These are phyloP conservation scores for Eufriesea mexicana DNA, from an alignment of 1,140 invertebrate species.

Conservation along the genomic window DNA sequence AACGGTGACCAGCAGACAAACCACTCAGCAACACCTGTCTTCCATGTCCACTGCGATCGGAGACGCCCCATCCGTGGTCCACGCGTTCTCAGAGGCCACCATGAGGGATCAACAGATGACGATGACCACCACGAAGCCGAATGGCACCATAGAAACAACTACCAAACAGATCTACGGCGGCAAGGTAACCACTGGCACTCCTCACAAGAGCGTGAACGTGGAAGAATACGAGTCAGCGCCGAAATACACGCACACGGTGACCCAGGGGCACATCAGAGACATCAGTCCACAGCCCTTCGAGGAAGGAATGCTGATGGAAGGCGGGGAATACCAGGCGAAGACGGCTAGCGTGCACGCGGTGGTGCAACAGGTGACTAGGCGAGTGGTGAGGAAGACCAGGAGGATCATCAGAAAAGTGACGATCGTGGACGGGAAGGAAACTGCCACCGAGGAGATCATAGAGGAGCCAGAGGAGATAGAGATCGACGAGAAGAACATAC, in stretches of 20 bases:
- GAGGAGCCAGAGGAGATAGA: constrained; percentile 92
- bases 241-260: constrained; percentile 81
- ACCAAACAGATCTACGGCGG: constrained; percentile 85
- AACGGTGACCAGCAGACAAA: constrained; percentile 79
- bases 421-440: constrained; percentile 92
- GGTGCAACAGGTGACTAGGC: constrained; percentile 90
- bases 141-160: constrained; percentile 85
- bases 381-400: constrained; percentile 88
- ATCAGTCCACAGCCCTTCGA: constrained; percentile 66
- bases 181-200: constrained; percentile 84
- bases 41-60: constrained; percentile 77
- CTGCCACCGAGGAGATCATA: constrained; percentile 90
- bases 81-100: constrained; percentile 86
- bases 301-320: constrained; percentile 69
- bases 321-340: constrained; percentile 80
- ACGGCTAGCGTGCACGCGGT: constrained; percentile 88
- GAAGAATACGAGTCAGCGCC: constrained; percentile 86
- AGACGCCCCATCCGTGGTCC: constrained; percentile 80
- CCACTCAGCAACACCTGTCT: constrained; percentile 79
- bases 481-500: constrained; percentile 88
- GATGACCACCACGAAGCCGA: constrained; percentile 84
- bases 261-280: constrained; percentile 71
- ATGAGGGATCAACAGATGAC: constrained; percentile 86
- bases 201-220: constrained; percentile 84
- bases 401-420: constrained; percentile 89